Percentiles rank a stretch among this genome's conserved stretches.
Conservation (phyloP, 2,113 vertebrate genomes). For the Manacus vitellinus region DNA sequence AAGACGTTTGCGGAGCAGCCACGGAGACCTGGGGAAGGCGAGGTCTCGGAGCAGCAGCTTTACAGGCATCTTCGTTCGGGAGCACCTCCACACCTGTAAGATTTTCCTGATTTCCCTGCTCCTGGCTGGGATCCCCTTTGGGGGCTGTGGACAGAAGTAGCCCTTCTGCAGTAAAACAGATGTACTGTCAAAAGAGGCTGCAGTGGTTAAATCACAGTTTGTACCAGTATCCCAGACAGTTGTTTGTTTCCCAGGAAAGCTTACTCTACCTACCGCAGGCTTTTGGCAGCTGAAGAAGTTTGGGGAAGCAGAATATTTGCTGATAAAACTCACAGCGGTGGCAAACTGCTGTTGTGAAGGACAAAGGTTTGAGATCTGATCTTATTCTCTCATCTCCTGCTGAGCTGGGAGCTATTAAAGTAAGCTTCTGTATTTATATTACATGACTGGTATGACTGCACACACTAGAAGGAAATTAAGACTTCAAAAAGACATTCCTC, state of each 20-base stretch:
- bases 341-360: neutral
- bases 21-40: neutral
- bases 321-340: neutral
- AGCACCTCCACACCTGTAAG: neutral
- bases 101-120: neutral
- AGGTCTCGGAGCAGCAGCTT: neutral
- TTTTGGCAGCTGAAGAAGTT: neutral
- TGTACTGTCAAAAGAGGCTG: neutral
- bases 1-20: neutral
- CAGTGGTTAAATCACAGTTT: neutral
- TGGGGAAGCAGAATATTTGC: neutral
- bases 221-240: neutral
- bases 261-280: neutral
- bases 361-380: neutral
- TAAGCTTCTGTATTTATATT: neutral
- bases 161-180: neutral
- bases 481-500: neutral
- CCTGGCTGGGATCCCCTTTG: neutral
- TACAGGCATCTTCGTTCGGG: neutral
- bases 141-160: neutral
- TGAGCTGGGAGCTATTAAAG: neutral
- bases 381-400: neutral
- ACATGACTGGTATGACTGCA: neutral
- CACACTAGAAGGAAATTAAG: neutral
- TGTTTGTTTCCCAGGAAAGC: neutral